phyloP scores from a whole-genome alignment of 2,797 vertebrate species.

The Peromyscus aztecus region DNA sequence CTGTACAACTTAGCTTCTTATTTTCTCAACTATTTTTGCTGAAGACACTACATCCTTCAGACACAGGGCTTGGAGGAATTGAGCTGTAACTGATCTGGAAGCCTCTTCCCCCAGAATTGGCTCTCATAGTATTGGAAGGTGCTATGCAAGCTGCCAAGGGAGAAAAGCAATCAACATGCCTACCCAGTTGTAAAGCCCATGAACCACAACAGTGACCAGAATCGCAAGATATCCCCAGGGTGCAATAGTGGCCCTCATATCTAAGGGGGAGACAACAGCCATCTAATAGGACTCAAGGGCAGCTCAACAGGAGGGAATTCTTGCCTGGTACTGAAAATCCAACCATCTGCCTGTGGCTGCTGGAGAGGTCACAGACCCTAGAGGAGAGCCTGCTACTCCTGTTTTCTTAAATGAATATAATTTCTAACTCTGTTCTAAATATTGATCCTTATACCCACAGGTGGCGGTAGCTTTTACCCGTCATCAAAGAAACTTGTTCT shows the following conservation, averaged over 20 bases:
- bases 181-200: neutral
- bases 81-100: neutral
- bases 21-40: neutral
- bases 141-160: neutral
- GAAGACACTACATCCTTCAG: neutral
- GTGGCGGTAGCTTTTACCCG: neutral
- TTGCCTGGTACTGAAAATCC: neutral
- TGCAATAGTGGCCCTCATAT: neutral
- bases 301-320: neutral
- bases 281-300: neutral
- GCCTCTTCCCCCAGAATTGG: neutral
- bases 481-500: neutral
- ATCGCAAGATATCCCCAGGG: neutral
- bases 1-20: neutral
- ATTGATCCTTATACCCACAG: neutral
- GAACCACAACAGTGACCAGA: neutral
- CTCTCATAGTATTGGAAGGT: neutral
- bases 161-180: neutral
- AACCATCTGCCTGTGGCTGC: neutral
- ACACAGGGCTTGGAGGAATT: neutral
- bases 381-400: neutral
- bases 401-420: neutral
- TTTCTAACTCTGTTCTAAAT: neutral
- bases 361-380: neutral
- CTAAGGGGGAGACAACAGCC: neutral